Percentiles rank a stretch among this genome's conserved stretches.
Conservation (phyloP, 1,140 invertebrate species). For the Protaetia brevitarsis region DNA sequence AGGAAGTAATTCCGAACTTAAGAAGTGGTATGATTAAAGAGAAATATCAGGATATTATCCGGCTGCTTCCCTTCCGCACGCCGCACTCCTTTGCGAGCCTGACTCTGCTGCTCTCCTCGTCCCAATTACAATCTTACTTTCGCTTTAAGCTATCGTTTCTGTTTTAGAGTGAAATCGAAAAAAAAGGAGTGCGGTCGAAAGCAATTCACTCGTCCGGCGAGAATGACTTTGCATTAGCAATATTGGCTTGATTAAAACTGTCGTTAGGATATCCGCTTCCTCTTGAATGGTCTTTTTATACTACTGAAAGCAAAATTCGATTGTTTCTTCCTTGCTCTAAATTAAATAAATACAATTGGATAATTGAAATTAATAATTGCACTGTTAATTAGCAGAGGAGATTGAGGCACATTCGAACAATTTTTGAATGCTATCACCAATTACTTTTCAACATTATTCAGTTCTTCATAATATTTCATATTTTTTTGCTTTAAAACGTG, state of each 20-base stretch:
- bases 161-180: slow-evolving; percentile 8
- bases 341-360: too few species aligned
- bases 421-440: too few species aligned
- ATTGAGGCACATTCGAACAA: too few species aligned
- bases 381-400: too few species aligned
- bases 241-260: not conserved
- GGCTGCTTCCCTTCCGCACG: not conserved
- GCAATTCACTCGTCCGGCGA: not conserved
- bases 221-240: slow-evolving; percentile 1
- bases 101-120: not conserved
- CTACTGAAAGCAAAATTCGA: too few species aligned
- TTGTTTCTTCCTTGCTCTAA: too few species aligned
- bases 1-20: slow-evolving; percentile 33
- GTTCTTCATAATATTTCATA: too few species aligned
- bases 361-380: too few species aligned
- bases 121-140: not conserved
- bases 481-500: too few species aligned
- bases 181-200: not conserved
- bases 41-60: slow-evolving; percentile 29
- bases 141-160: not conserved
- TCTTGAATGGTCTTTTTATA: too few species aligned
- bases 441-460: too few species aligned
- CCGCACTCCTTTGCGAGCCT: not conserved
- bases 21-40: slow-evolving; percentile 34
- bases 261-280: slow-evolving; percentile 7